These are phyloP conservation scores for Enteromius treurensis DNA, from an alignment of 2,797 vertebrate species.

Conservation along the genomic window DNA sequence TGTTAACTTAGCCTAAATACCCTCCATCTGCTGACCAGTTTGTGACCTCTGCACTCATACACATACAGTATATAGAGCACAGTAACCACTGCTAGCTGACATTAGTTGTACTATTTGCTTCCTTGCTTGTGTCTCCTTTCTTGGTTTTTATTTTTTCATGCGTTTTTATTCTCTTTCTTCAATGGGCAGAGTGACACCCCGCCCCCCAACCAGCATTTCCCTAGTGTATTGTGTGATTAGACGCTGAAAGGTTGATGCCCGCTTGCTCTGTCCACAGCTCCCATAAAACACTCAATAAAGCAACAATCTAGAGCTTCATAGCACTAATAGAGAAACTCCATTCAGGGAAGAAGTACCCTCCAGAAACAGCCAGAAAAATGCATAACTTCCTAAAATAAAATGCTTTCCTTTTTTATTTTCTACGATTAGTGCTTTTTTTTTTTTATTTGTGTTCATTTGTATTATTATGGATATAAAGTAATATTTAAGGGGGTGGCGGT, in stretches of 20 bases:
- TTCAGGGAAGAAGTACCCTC: constrained; percentile 56
- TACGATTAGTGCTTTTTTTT: neutral
- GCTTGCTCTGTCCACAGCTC: constrained; percentile 65
- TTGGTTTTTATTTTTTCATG: constrained; percentile 32
- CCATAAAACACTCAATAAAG: constrained; percentile 75
- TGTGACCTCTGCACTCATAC: constrained; percentile 69
- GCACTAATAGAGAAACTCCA: constrained; percentile 68
- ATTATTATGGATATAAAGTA: neutral
- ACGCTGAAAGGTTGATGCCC: constrained; percentile 75
- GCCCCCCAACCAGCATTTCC: constrained; percentile 49
- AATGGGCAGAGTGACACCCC: constrained; percentile 67
- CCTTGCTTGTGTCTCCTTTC: constrained; percentile 48
- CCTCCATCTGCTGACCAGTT: constrained; percentile 80
- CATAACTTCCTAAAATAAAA: constrained; percentile 53
- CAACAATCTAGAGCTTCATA: constrained; percentile 57
- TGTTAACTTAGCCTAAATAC: constrained; percentile 73
- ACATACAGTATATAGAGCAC: constrained; percentile 42
- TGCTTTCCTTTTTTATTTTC: neutral
- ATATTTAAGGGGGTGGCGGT: neutral
- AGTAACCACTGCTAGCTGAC: constrained; percentile 72
- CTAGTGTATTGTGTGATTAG: constrained; percentile 68
- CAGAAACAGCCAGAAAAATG: constrained; percentile 54
- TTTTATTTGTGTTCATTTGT: neutral
- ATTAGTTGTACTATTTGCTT: constrained; percentile 49
- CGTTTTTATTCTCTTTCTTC: constrained; percentile 54